A percentile compares a stretch with the other conserved stretches of the same genome.
These are phyloP conservation scores for Lithobates sylvaticus DNA, from an alignment of 2,797 vertebrate species.

Conservation along the genomic window DNA sequence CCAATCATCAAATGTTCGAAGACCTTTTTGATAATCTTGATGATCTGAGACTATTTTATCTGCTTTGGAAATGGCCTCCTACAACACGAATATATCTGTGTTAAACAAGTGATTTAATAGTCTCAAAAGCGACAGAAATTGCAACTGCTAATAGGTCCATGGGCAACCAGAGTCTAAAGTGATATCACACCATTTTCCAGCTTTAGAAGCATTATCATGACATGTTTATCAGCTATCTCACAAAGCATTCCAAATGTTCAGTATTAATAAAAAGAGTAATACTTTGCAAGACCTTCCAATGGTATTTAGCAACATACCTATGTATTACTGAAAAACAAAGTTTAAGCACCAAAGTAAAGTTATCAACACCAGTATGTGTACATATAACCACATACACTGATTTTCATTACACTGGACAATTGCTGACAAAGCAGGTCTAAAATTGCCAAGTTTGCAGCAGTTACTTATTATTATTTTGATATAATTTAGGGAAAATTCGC, in stretches of 20 bases:
- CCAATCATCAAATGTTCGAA: conserved; percentile 93
- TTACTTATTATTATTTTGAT: too few relatives aligned
- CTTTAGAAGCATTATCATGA: not conserved
- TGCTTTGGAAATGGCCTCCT: conserved; percentile 87
- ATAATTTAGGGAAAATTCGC: too few relatives aligned
- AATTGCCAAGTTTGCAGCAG: too few relatives aligned
- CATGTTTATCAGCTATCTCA: not conserved
- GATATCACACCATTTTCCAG: not conserved
- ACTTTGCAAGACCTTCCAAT: too few relatives aligned
- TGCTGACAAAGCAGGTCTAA: too few relatives aligned
- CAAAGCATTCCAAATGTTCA: not conserved
- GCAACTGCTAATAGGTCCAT: not conserved
- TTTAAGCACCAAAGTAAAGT: not conserved
- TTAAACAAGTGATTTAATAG: not conserved
- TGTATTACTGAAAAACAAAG: too few relatives aligned
- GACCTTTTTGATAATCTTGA: conserved; percentile 90
- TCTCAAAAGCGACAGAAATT: not conserved
- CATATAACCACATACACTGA: too few relatives aligned
- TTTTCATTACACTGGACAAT: not conserved
- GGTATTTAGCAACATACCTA: too few relatives aligned
- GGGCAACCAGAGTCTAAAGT: not conserved
- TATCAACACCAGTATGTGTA: not conserved
- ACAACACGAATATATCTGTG: not conserved
- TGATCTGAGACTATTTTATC: conserved; percentile 89
- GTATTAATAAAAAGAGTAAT: too few relatives aligned